Base-by-base conservation (phyloP, 2,888 invertebrate species). In the Orchesella flavescens region DNA sequence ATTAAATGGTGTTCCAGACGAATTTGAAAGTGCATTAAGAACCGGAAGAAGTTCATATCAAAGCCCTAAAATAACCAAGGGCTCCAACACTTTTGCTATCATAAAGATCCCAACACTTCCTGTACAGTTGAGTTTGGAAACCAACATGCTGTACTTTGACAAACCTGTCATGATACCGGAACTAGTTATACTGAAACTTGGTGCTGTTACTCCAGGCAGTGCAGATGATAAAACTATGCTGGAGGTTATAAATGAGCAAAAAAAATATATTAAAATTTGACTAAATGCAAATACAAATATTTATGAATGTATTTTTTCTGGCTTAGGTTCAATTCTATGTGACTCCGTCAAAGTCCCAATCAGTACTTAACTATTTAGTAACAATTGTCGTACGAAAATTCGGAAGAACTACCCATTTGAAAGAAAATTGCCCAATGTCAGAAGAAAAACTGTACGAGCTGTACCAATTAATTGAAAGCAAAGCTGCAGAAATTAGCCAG, bases 131-230 rank as follows among this genome's bases (percentile, higher is more conserved):
- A 34, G 3, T 34, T 19, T 79, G 10, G 79, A 79, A 53, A 79
- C 79, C 1, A 79, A 72, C 43, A 71, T 79, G 53, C 55, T 79
- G 12, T 79, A 79, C 49, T 79, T 65, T 63, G 77, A 78, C 46
- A 23, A 59, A 15, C 24, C 46, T 0, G 19, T 24, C 7, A 4
- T 23, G 12, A 12, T 69, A 3, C 77, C 77, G 12, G 24, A 69
- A n/a, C 0, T 78, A 10, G 49, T 78, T 9, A 69, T 49, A 13
- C 12, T 78, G 19, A 24, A 23, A 0, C 34, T 73, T 15, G 34
- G 34, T 34, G 7, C 34, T 4, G 7, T 7, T 34, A 7, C 34
- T 34, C 19, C 43, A 34, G 21, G 5, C 1, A 43, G 43, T 7
- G 12, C 19, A 43, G 19, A 59, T 43, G 44, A 43, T 15, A 15